phyloP scores from a whole-genome alignment of 2,113 vertebrate genomes.

The Phodopus roborovskii region DNA sequence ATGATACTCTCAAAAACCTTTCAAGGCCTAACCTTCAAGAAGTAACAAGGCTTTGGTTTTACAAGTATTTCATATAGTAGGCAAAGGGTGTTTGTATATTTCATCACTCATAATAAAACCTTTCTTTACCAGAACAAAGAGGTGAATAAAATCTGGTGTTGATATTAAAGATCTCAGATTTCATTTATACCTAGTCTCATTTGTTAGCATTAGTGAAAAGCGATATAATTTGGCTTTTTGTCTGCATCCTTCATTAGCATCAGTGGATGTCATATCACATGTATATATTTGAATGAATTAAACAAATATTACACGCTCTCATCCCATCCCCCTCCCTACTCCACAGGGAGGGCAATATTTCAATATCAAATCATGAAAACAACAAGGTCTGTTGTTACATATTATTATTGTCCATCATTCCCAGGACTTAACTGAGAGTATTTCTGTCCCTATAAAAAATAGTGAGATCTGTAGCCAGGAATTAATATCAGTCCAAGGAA shows the following conservation, averaged over 20 bases:
- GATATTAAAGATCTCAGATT: not conserved
- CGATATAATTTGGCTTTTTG: not conserved
- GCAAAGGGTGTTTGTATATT: not conserved
- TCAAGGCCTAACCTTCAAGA: not conserved
- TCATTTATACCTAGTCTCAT: not conserved
- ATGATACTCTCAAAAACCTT: not conserved
- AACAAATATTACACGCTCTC: not conserved
- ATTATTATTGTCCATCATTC: not conserved
- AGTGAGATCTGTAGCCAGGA: not conserved
- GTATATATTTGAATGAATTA: not conserved
- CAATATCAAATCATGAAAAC: not conserved
- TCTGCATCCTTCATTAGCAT: constrained; percentile 21
- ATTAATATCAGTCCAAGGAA: not conserved
- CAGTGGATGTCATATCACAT: not conserved
- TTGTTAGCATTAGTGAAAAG: constrained; percentile 10
- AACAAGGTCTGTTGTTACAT: not conserved
- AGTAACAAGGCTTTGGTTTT: not conserved
- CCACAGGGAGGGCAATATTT: not conserved
- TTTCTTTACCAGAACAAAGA: not conserved
- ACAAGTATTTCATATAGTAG: not conserved
- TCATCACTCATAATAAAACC: not conserved
- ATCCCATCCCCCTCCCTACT: no score
- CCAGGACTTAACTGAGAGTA: not conserved
- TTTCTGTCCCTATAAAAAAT: not conserved
- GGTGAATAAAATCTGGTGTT: not conserved